A percentile compares a stretch with the other conserved stretches of the same genome.
Evolutionary conservation across 2,113 vertebrate genomes (phyloP).

Genomic region (Bubo blakistoni): DNA sequence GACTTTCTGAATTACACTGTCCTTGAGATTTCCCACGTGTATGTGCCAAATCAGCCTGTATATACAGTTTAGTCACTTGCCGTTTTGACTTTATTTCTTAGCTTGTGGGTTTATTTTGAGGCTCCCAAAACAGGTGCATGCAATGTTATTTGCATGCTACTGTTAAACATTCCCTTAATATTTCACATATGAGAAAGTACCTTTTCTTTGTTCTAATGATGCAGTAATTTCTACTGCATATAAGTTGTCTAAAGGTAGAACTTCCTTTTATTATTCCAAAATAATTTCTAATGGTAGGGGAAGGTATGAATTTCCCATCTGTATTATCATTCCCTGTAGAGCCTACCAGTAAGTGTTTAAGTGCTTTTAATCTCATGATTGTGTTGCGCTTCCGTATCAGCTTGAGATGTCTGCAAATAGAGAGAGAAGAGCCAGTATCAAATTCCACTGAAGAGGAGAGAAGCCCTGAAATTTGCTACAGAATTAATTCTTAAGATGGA

Average conservation of each 20-base stretch:
- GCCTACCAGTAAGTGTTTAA: not conserved
- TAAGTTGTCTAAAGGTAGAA: not conserved
- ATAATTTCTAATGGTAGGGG: not conserved
- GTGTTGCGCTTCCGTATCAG: not conserved
- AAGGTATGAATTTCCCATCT: not conserved
- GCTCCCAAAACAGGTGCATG: not conserved
- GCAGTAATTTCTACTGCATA: not conserved
- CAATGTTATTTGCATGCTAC: not conserved
- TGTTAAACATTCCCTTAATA: not conserved
- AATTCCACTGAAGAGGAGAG: not conserved
- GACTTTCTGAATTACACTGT: not conserved
- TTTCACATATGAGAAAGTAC: not conserved
- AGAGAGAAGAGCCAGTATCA: not conserved
- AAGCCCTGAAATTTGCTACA: not conserved
- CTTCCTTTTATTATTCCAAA: not conserved
- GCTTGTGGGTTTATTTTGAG: not conserved
- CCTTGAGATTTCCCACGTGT: not conserved
- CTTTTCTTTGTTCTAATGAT: not conserved
- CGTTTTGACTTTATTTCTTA: not conserved
- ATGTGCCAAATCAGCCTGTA: not conserved
- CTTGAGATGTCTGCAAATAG: not conserved
- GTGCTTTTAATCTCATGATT: not conserved
- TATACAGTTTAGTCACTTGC: not conserved
- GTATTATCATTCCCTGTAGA: not conserved
- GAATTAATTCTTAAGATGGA: not conserved